Base-by-base conservation (phyloP, 2,113 vertebrate species). In the Hystrix cristata region DNA sequence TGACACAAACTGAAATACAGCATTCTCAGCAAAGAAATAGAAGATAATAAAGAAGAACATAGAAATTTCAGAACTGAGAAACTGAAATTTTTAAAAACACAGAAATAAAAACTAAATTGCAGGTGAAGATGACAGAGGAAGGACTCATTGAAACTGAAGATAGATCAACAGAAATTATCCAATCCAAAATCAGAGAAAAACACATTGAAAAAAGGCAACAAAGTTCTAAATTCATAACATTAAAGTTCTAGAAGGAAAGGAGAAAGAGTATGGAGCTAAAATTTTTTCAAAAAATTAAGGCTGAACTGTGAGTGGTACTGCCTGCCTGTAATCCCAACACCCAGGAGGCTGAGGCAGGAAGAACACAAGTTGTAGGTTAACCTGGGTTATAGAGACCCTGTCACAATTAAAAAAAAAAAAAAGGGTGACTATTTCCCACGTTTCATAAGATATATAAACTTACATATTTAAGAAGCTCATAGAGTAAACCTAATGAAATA, bases 61-160 rank as follows among this genome's bases (percentile, higher is more conserved):
- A 25, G 21, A 69, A 97, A 83, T 95, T 92, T 80, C 74, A 80
- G 23, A 94, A 72, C 11, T 67, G 34, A 94, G 87, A 72, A 91
- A 67, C 64, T 59, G 19, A 94, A 92, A 80, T 67, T 72, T 67
- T 72, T 92, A n/a, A 65, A 95, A 91, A 46, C 74, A 84, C 1
- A 88, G 31, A 91, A 80, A 80, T 89, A 19, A 76, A 76, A 43
- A 72, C 34, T 80, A n/a, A 94, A 27, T 6, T 89, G 67, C 43
- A 84, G 16, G 60, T 62, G 34, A 14, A 76, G 85, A 89, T 74
- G 43, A 51, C 60, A 91, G 31, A 55, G 43, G n/a, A 79, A 46
- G 69, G 12, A 53, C 23, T 83, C 69, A 79, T 19, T 91, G 83
- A 94, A 79, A 84, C 0, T 64, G 48, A 94, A 95, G 48, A 64